These are phyloP conservation scores for Sparidentex hasta DNA, from an alignment of 2,797 vertebrate genomes.

Conservation along the genomic window DNA sequence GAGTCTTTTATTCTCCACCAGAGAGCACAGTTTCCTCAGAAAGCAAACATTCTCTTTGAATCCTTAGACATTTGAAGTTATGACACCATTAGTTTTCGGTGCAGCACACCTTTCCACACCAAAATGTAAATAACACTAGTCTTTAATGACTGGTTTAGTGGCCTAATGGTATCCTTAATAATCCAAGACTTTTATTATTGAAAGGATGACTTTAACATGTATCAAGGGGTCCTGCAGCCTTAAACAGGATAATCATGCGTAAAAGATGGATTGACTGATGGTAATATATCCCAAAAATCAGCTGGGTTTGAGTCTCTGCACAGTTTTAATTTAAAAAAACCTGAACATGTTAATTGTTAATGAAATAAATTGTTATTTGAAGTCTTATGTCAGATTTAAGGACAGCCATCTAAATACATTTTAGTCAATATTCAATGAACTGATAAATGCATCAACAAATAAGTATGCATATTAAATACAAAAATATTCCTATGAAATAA, in stretches of 20 bases:
- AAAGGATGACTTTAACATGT: neutral
- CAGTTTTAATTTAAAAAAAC: too few species aligned
- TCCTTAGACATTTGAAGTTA: neutral
- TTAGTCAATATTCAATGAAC: too few species aligned
- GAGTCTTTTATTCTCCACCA: conserved; percentile 42
- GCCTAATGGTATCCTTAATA: too few species aligned
- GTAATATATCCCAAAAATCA: neutral
- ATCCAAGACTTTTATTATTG: neutral
- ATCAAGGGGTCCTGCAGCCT: too few species aligned
- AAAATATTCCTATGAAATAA: too few species aligned
- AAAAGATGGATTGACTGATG: neutral
- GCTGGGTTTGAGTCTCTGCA: neutral
- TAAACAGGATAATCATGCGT: neutral
- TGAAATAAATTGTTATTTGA: too few species aligned
- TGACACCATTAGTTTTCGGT: neutral
- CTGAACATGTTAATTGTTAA: too few species aligned
- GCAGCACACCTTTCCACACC: neutral
- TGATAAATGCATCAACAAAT: too few species aligned
- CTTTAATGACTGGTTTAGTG: neutral
- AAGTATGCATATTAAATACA: too few species aligned
- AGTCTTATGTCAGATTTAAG: too few species aligned
- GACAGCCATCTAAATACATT: too few species aligned
- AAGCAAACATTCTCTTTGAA: conserved; percentile 5
- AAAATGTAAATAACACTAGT: neutral
- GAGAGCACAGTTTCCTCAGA: conserved; percentile 44